Base-by-base conservation (phyloP, 1,140 invertebrate genomes). In the Agrypnia vestita region DNA sequence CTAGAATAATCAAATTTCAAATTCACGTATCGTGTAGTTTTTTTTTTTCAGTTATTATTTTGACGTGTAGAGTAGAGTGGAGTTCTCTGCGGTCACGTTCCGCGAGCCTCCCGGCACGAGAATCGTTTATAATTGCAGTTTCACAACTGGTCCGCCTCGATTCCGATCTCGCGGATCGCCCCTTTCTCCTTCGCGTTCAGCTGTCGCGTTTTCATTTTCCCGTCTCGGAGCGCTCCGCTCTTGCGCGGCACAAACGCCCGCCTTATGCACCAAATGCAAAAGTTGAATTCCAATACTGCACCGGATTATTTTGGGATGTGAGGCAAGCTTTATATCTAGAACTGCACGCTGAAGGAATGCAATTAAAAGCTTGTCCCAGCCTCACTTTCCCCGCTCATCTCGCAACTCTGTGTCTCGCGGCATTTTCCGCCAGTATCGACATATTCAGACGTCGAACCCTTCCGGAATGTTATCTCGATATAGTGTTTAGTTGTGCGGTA, bases 301-400 rank as follows among this genome's bases (percentile, higher is more conserved):
- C 19, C 25, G 35, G 21, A 64, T 73, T 73, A 73, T 73, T 73
- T 73, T 25, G 71, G 71, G 71, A 73, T 51, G 51, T 73, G 71
- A 51, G 17, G 21, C 71, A 53, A 73, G 49, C 71, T 53, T 73
- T 73, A 51, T 53, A 73, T 73, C 51, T 51, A 73, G 71, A 73
- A 73, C 51, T 55, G 71, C 71, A 43, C 19, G 71, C 47, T 47
- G 47, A 73, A 53, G 47, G 71, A 51, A 53, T 73, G 71, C 71
- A 35, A 43, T 64, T 43, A 64, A 64, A 73, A 35, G 71, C 71
- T 35, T 73, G 9, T 53, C 51, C 19, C 47, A 15, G n/a, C 12
- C 49, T 3, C 21, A 43, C 71, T 73, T 73, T 73, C 69, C 69
- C 69, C 21, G 15, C 46, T 69, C 12, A 35, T 13, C 25, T 43